Base-by-base conservation (phyloP, 1,140 invertebrate species). In the Artemia franciscana region DNA sequence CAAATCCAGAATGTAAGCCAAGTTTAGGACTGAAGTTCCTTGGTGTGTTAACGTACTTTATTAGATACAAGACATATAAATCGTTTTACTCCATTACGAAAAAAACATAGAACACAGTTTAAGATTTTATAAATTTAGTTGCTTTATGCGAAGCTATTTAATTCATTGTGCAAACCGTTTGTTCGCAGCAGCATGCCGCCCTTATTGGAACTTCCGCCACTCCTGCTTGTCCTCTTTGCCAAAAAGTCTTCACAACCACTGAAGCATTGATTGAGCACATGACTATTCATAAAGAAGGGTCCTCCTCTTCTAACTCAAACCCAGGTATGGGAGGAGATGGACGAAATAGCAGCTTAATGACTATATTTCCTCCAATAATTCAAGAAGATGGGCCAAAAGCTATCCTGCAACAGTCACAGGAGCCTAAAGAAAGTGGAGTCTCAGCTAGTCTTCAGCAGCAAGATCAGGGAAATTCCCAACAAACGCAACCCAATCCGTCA, bases 211-310 rank as follows among this genome's bases (percentile, higher is more conserved):
- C 88, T 66, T 87, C 87, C 56, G 90, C 88, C 70, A 70, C 66
- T 69, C 89, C 86, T 62, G 85, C 82, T 67, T 92, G 88, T 76
- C 87, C 88, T 28, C 80, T 91, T 67, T 92, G 88, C 76, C 88
- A 91, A 78, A 92, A 92, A 76, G 82, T 91, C 69, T 90, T 91
- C 77, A 80, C 91, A 69, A 88, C 88, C 66, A 84, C 83, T 61
- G 88, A 92, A 74, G 85, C 87, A 57, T 80, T 93, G 58, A 89
- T 93, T 79, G 89, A 92, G 73, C 89, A 93, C 73, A 92, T 92
- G 89, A 85, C 86, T 73, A 86, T 86, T 27, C 89, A 93, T 76
- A 92, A 91, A 78, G 88, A 93, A 15, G 39, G 39, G 3, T 51
- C 39, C 12, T 51, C 39, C 21, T 51, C 39, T 51, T 51, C 39